Conservation (phyloP, 2,113 vertebrate species). For the Plestiodon gilberti region DNA sequence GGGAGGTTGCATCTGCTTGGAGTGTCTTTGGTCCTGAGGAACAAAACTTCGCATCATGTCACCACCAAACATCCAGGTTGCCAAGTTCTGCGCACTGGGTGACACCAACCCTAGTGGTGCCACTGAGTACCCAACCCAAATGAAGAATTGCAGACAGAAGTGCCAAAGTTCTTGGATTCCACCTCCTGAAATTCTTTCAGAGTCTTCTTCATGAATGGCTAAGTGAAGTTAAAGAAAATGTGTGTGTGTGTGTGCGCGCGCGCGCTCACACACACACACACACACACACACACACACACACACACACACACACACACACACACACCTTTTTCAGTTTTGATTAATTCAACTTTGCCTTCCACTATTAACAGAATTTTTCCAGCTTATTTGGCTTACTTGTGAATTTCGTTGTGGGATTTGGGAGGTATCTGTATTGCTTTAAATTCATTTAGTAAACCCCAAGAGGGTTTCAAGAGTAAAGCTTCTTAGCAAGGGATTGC, state of each 20-base stretch:
- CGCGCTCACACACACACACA: too few relatives aligned
- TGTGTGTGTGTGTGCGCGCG: too few relatives aligned
- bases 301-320: background rate
- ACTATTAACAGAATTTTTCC: slow-evolving; percentile 35
- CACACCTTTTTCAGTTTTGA: slow-evolving; percentile 38
- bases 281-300: background rate
- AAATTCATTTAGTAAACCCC: slow-evolving; percentile 70
- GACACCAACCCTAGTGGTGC: too few relatives aligned
- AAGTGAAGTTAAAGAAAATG: slow-evolving; percentile 31
- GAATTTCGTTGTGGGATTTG: slow-evolving; percentile 62
- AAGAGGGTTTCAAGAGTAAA: slow-evolving; percentile 62
- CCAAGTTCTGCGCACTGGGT: too few relatives aligned
- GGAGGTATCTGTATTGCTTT: slow-evolving; percentile 68
- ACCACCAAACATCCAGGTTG: too few relatives aligned
- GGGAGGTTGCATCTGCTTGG: too few relatives aligned
- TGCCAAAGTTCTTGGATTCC: background rate
- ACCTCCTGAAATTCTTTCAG: background rate
- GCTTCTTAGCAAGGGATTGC: slow-evolving; percentile 65
- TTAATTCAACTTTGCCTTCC: slow-evolving; percentile 59
- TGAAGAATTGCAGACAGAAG: background rate
- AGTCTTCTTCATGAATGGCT: slow-evolving; percentile 9
- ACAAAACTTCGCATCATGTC: too few relatives aligned
- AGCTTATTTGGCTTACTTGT: slow-evolving; percentile 63
- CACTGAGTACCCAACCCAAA: too few relatives aligned
- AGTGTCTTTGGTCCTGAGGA: too few relatives aligned